phyloP scores from a whole-genome alignment of 2,113 vertebrate genomes.

The Oxyruncus cristatus region DNA sequence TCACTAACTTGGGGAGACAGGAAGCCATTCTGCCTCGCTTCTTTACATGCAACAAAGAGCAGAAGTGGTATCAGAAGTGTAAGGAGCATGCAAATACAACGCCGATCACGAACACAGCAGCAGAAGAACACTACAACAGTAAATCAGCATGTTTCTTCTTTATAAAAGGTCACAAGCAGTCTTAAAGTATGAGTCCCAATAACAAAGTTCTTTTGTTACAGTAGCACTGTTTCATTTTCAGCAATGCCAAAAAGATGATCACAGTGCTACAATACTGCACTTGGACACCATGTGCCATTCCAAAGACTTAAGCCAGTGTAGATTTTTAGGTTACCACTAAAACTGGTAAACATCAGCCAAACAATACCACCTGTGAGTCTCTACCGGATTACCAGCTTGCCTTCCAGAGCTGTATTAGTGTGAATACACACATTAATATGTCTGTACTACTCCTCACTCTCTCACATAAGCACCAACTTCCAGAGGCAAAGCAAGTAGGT shows the following conservation, averaged over 20 bases:
- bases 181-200: fast-evolving
- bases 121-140: not conserved
- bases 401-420: not conserved
- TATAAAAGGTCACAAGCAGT: not conserved
- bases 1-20: not conserved
- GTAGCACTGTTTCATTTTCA: not conserved
- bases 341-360: not conserved
- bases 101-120: fast-evolving
- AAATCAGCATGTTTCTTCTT: not conserved
- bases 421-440: not conserved
- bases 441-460: not conserved
- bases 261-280: too few species aligned
- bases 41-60: not conserved
- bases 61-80: not conserved
- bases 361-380: not conserved
- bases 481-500: not conserved
- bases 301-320: not conserved
- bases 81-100: not conserved
- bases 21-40: not conserved
- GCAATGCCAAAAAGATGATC: not conserved
- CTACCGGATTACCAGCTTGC: not conserved
- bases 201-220: not conserved
- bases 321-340: not conserved
- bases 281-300: not conserved
- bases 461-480: not conserved